Percentiles rank a stretch among this genome's conserved stretches.
Evolutionary conservation across 2,797 vertebrate species (phyloP).

Genomic region (Tenualosa ilisha): DNA sequence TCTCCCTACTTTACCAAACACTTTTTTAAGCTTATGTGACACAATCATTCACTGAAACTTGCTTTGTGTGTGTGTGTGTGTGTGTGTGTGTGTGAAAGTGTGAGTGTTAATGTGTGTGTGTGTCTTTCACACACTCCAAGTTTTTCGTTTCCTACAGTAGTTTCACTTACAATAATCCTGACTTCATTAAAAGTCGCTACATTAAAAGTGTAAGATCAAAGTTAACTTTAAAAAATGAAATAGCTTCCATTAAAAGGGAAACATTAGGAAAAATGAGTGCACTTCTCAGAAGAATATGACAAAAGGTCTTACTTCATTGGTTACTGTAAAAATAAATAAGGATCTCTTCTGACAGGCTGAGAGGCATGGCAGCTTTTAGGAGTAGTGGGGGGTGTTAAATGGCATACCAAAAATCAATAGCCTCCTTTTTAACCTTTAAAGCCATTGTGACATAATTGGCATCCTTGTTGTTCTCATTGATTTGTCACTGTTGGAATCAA

Average conservation of each 20-base stretch:
- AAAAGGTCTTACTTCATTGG: neutral
- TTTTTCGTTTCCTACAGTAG: neutral
- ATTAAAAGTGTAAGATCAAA: neutral
- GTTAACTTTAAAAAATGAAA: neutral
- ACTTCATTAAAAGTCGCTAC: neutral
- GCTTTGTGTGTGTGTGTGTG: neutral
- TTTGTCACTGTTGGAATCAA: conserved; percentile 53
- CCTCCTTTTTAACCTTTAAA: conserved; percentile 67
- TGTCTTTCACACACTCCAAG: neutral
- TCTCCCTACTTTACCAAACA: conserved; percentile 42
- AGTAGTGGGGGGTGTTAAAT: conserved; percentile 43
- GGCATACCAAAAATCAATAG: conserved; percentile 61
- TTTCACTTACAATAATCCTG: neutral
- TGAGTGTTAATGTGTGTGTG: neutral
- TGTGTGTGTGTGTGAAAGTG: neutral
- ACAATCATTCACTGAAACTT: neutral
- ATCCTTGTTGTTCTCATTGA: conserved; percentile 62
- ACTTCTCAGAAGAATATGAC: neutral
- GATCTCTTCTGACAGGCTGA: conserved; percentile 34
- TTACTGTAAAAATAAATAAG: neutral
- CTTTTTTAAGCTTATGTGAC: conserved; percentile 33
- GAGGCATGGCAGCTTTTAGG: conserved; percentile 29
- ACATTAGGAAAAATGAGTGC: neutral
- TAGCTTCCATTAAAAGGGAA: neutral
- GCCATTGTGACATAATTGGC: conserved; percentile 57